A percentile compares a stretch with the other conserved stretches of the same genome.
phyloP scores from a whole-genome alignment of 2,797 vertebrate genomes.

The Eulemur mongoz region DNA sequence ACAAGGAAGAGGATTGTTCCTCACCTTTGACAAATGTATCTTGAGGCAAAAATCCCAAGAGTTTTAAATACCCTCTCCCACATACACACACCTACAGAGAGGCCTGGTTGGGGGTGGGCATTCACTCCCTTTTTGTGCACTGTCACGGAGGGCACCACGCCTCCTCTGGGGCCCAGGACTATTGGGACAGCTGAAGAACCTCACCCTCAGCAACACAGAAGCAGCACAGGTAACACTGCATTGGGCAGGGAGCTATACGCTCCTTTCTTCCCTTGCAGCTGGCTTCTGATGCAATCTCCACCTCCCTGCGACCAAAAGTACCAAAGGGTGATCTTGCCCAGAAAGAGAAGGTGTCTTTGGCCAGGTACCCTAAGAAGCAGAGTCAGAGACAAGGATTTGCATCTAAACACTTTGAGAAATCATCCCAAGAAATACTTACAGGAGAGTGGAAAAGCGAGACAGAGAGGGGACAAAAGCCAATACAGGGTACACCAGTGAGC shows the following conservation, averaged over 20 bases:
- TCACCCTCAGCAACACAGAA: background rate
- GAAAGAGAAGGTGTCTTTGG: background rate
- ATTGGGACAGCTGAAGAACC: background rate
- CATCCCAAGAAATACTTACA: background rate
- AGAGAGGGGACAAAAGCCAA: background rate
- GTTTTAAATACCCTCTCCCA: background rate
- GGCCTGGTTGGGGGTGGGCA: background rate
- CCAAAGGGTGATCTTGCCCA: background rate
- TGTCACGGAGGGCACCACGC: background rate
- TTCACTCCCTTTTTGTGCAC: background rate
- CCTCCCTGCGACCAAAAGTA: background rate
- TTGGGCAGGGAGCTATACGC: fast-evolving
- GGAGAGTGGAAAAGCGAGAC: background rate
- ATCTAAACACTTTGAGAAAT: background rate
- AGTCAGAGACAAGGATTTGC: background rate
- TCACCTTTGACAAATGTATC: background rate
- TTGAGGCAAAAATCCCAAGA: background rate
- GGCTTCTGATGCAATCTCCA: background rate
- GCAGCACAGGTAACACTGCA: background rate
- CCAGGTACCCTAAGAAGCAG: background rate
- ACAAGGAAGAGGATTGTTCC: background rate
- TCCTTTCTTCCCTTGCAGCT: background rate
- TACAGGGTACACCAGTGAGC: background rate
- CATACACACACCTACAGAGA: background rate
- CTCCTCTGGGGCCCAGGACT: background rate